Base-by-base conservation (phyloP, 2,888 invertebrate species). In the Chymomyza procnemis region DNA sequence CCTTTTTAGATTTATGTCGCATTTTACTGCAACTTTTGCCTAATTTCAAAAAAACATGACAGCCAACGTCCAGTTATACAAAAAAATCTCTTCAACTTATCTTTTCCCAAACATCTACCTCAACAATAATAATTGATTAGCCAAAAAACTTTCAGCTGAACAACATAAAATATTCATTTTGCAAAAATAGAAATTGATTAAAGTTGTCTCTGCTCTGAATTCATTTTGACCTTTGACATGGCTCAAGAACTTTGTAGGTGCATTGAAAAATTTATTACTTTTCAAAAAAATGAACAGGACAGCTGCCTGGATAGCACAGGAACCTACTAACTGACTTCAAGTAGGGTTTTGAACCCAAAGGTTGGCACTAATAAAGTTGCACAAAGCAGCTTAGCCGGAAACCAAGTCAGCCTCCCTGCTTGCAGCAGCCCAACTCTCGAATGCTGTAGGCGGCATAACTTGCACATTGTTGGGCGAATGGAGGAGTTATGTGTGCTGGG, bases 301-400 rank as follows among this genome's bases (percentile, higher is more conserved):
- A 41, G 34, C 34, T 14, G 34, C 9, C n/a, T n/a, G n/a, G n/a
- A n/a, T n/a, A 12, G 12, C 2, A 41, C 34, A 41, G 12, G 34
- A 41, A 41, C 34, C 12, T 0, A 12, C 12, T 41, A 12, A 12
- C 34, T 12, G 34, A 34, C 34, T 34, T 41, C 9, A 41, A 41
- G 34, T 5, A 41, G 12, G 34, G 34, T 12, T 41, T 41, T 50
- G 50, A 50, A 50, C 50, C 50, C 19, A 18, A 18, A 19, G 50
- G 18, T 50, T 16, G 50, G 3, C 50, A 73, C 79, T 84, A 84
- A 84, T 84, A 84, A 84, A 84, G 85, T 84, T 79, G 66, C 56
- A 21, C 52, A 63, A 66, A 73, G 75, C 73, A 70, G 82, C 85
- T 85, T 78, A 85, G 78, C 78, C 76, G 8, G 50, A 50, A 50